Evolutionary conservation across 2,888 invertebrate species (phyloP).

Genomic region (Ditula angustiorana): DNA sequence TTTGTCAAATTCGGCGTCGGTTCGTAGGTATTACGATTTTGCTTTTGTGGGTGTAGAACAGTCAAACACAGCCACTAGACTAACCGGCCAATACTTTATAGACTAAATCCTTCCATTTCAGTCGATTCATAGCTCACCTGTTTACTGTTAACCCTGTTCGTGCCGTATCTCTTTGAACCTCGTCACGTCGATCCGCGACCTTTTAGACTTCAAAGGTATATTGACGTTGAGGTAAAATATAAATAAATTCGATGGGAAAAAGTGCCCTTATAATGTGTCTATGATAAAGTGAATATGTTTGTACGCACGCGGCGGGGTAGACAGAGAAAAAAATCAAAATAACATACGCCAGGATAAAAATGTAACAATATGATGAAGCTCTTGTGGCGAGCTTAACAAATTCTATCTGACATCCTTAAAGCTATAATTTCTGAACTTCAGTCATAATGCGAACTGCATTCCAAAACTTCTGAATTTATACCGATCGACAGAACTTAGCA

Average conservation of each 20-base stretch:
- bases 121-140: constrained; percentile 2
- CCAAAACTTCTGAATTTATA: background rate
- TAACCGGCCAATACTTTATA: background rate
- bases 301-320: background rate
- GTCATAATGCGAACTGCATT: background rate
- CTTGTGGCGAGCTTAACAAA: too few species aligned
- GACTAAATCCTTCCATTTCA: constrained; percentile 3
- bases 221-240: constrained; percentile 19
- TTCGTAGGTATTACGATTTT: too few species aligned
- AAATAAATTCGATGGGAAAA: constrained; percentile 3
- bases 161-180: constrained; percentile 23
- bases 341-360: too few species aligned
- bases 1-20: too few species aligned
- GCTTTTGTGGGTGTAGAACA: too few species aligned
- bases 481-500: constrained; percentile 1
- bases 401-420: too few species aligned
- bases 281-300: constrained; percentile 1
- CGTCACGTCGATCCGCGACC: background rate
- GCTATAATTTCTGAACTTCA: too few species aligned
- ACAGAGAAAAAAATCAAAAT: background rate
- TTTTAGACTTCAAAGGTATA: constrained; percentile 8
- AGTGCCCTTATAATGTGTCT: background rate
- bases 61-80: background rate
- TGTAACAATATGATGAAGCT: too few species aligned
- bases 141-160: constrained; percentile 9